Base-by-base conservation (phyloP, 2,888 invertebrate genomes). In the Pinctada fucata region DNA sequence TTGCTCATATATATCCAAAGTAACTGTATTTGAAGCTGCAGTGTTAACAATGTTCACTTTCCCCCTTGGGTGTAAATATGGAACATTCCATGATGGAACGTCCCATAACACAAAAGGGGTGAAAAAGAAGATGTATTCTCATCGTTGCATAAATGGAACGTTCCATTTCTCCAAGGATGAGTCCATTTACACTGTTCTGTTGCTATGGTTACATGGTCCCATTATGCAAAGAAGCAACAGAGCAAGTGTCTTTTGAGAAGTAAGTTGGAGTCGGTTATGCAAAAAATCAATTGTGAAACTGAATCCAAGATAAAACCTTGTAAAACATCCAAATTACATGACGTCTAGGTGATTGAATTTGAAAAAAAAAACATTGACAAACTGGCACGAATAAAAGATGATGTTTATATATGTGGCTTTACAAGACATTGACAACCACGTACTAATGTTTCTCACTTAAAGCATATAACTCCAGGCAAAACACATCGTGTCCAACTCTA, bases 151-250 rank as follows among this genome's bases (percentile, higher is more conserved):
- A 58, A 58, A 58, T 58, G 58, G 58, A 58, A 58, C 58, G 6
- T 6, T 58, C 58, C 58, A 58, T 58, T 13, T 6, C 13, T 58
- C 13, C 58, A 58, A 58, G 58, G 58, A 58, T 58, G 58, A 58
- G 13, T 58, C 8, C 6, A 10, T 6, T 58, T 13, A 66, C 74
- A 74, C 66, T 65, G 51, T 66, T 66, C 74, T 74, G 74, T 74
- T 74, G 74, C 74, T 74, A 66, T 74, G 66, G 74, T 74, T 74
- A 74, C 74, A 74, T 74, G 74, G 74, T 74, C 74, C 74, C 74
- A 74, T 66, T 74, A 74, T 74, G 74, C 74, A 74, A 74, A 74
- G 66, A 74, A 74, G 74, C 74, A 74, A 74, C 74, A 74, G 74
- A 74, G 74, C 66, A 66, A 65, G 66, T 67, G 74, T 16, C 16